Evolutionary conservation across 2,888 invertebrate genomes (phyloP), one percentile per base, ranked within the genome.

Genomic region (Amphipyra berbera): DNA sequence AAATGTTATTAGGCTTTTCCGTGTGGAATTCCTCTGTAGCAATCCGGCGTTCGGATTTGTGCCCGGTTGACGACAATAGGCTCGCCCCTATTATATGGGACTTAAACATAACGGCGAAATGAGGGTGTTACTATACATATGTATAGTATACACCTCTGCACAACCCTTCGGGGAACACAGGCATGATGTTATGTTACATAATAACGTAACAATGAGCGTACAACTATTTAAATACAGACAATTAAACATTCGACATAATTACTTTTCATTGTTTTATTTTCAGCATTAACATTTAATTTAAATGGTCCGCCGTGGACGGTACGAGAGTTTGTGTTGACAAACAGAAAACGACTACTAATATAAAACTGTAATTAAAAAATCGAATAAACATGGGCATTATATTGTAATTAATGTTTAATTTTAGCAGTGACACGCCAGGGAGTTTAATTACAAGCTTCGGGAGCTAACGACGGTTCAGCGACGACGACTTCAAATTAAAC

Each of bases 391-490:
- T 42, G 14, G 52, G 55, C 57, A 71, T 78, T 68, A 76, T 74
- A 75, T 74, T 64, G 49, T 62, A 81, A 79, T 80, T 61, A 72
- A 70, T 67, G 76, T 76, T 72, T 77, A 85, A 81, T 85, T 78
- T 74, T 67, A 75, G 63, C 74, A 61, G 60, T 54, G 44, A 61
- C 46, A 14, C 49, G 61, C 53, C 46, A 38, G 62, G 21, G 21
- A 21, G n/a, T 21, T 21, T 21, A 21, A 21, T 21, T 21, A 21
- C 21, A 21, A 58, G 46, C 52, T 67, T 65, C 55, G 49, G 45
- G 44, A 50, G 35, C 27, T 33, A 64, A 68, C 33, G 60, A 50
- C 49, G 55, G 65, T 59, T 48, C 68, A 49, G 38, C 45, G 41
- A 46, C 33, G 41, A 42, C 49, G 9, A 37, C 55, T 50, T 13